Conservation (phyloP, 30 jellyfish, hydroid and myxozoan genomes). For the Cassiopea xamachana region DNA sequence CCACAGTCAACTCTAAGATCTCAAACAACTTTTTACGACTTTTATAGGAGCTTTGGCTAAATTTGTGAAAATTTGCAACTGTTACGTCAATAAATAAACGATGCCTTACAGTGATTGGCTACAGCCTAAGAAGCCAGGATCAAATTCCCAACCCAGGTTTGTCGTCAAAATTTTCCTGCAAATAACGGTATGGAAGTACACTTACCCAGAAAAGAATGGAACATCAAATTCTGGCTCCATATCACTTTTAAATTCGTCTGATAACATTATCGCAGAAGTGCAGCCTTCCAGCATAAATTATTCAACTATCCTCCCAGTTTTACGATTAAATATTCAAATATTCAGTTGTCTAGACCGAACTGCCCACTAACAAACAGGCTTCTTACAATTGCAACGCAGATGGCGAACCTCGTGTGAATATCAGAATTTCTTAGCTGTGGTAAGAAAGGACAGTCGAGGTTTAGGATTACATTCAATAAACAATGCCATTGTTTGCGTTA, state of each 20-base stretch:
- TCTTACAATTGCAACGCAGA: not conserved
- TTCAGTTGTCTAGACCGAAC: not conserved
- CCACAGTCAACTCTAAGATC: too few relatives aligned
- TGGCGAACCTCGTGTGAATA: not conserved
- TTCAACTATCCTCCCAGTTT: not conserved
- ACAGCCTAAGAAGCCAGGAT: too few relatives aligned
- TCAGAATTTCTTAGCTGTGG: not conserved
- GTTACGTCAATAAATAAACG: too few relatives aligned
- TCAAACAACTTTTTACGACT: too few relatives aligned
- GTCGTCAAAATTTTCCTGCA: too few relatives aligned
- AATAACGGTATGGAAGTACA: not conserved
- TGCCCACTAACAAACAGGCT: not conserved
- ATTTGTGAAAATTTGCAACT: too few relatives aligned
- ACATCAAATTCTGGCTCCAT: conserved; percentile 40
- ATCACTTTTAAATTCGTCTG: conserved; percentile 47
- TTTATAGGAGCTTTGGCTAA: too few relatives aligned
- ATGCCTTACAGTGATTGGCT: too few relatives aligned
- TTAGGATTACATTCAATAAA: not conserved
- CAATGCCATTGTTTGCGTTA: not conserved
- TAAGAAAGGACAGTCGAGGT: not conserved
- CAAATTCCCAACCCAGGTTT: too few relatives aligned
- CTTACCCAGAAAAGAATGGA: conserved; percentile 62
- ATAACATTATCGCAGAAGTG: conserved; percentile 3
- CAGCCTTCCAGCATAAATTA: not conserved
- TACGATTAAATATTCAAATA: not conserved